Base-by-base conservation (phyloP, 1,140 invertebrate genomes). In the Homarus americanus region DNA sequence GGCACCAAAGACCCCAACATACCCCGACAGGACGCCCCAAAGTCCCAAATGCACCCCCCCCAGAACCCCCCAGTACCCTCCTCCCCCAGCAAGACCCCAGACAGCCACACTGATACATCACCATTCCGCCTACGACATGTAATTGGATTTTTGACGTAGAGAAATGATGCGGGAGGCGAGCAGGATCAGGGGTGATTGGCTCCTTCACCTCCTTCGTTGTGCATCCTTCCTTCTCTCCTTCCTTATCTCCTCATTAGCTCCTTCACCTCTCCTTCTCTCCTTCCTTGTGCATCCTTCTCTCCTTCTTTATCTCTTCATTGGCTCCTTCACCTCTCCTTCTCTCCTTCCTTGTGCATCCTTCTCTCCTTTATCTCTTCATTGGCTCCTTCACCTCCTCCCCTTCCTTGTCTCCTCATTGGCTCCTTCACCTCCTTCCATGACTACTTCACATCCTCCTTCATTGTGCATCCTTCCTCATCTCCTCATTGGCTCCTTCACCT, bases 71-170 rank as follows among this genome's bases (percentile, higher is more conserved):
- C n/a, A n/a, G n/a, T n/a, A n/a, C n/a, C n/a, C n/a, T n/a, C n/a
- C n/a, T n/a, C n/a, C n/a, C n/a, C n/a, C n/a, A n/a, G n/a, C n/a
- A n/a, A n/a, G n/a, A n/a, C n/a, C 58, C 12, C 58, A 1, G 4
- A 24, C n/a, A 69, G 63, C 63, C n/a, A 4, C n/a, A 69, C 86
- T 82, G 86, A 88, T 88, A 44, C 86, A 88, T 88, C 53, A 80
- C 78, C 86, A 88, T 80, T 88, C 49, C 76, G 86, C 38, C 86
- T 40, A 72, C 76, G 86, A 88, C 78, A 72, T 44, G 86, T 88
- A 88, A 88, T 88, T 88, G 86, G 86, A 88, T 88, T 88, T 88
- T 88, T 88, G 86, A 88, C 86, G 86, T 63, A 88, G 86, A 88
- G 49, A 88, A 88, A 88, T 88, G 86, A 88, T 88, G 76, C 38